Evolutionary conservation across 2,888 invertebrate species (phyloP), one percentile per base, ranked within the genome.

Genomic region (Aquatica leii): DNA sequence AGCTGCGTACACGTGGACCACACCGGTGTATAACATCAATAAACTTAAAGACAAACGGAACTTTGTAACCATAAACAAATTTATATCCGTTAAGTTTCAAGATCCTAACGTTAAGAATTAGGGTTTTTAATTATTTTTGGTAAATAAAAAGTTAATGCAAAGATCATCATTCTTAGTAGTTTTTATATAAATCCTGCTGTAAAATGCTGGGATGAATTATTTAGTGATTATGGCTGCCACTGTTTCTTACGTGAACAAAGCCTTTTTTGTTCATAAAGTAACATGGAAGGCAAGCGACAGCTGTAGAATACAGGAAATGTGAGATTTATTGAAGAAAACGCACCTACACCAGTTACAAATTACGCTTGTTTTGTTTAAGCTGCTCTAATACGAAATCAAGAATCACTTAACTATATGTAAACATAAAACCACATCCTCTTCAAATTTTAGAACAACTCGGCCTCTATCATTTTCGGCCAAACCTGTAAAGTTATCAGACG

Each of bases 1-100:
- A 62, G 62, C 68, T 68, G 68, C 48, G 40, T 41, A 53, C 69
- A 69, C 67, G 66, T 69, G 69, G 69, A 67, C 69, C 65, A 57
- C 65, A 65, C 59, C 59, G 59, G 20, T 34, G 21, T 20, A 20
- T 20, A 4, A 18, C 46, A 34, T 35, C 34, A 49, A 49, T 46
- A 57, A 46, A 46, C 34, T 24, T 37, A 49, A 49, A 49, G 18
- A 37, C 12, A n/a, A 31, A 21, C 24, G 49, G 31, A 50, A 31
- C 31, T 24, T 9, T 12, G 12, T n/a, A 50, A 14, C 24, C 14
- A 11, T 50, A 24, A 31, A 31, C 31, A 31, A 21, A 20, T 24
- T 50, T 31, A 31, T n/a, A 50, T 31, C 12, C 49, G 15, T 31
- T 31, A 21, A 15, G 11, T 50, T 50, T 50, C 9, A 11, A 48